Conservation (phyloP, 2,888 invertebrate species). For the Eumerus sabulonum region DNA sequence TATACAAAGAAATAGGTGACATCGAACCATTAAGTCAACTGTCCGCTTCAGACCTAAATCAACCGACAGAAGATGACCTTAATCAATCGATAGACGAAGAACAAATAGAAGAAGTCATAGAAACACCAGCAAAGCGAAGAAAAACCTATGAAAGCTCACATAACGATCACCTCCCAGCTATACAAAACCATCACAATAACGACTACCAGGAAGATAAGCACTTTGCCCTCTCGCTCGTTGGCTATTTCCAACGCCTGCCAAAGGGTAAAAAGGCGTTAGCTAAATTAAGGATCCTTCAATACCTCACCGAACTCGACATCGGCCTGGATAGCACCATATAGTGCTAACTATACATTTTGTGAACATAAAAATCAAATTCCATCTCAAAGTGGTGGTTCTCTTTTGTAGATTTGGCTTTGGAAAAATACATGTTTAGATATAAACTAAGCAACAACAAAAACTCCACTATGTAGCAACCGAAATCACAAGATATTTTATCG, state of each 20-base stretch:
- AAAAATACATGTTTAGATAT: conserved; percentile 42
- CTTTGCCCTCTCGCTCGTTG: conserved; percentile 71
- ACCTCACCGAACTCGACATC: conserved; percentile 71
- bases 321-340: conserved; percentile 31
- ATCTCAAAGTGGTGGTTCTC: conserved; percentile 19
- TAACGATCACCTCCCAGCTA: background rate
- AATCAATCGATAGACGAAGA: too few relatives aligned
- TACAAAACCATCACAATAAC: too few relatives aligned
- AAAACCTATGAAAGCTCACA: background rate
- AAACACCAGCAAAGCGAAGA: background rate
- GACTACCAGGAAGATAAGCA: conserved; percentile 71
- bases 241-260: conserved; percentile 70
- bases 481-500: conserved; percentile 52
- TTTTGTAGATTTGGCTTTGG: conserved; percentile 36
- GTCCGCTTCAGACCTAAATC: background rate
- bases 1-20: conserved; percentile 4
- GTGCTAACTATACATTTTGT: conserved; percentile 1
- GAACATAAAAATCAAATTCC: conserved; percentile 16
- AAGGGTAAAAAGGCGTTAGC: conserved; percentile 69
- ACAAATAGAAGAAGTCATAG: too few relatives aligned
- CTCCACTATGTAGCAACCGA: conserved; percentile 55
- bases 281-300: conserved; percentile 71
- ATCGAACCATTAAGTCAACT: conserved; percentile 15
- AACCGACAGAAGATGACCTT: too few relatives aligned
- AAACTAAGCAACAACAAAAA: conserved; percentile 61